These are phyloP conservation scores for Lagorchestes hirsutus DNA, from an alignment of 2,797 vertebrate genomes.

Conservation along the genomic window DNA sequence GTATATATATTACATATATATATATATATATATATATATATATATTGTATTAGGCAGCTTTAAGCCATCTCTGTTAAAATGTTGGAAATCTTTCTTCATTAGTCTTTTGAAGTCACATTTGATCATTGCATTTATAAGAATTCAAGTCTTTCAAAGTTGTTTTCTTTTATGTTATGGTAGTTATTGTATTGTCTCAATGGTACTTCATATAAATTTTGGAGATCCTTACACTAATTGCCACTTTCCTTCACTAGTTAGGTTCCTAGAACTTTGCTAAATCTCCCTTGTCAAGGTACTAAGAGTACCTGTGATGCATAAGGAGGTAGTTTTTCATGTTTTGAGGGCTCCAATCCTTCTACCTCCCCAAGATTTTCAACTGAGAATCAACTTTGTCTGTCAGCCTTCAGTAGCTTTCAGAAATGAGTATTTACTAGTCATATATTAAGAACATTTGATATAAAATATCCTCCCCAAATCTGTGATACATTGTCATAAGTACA, in stretches of 20 bases:
- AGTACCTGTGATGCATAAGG: not conserved
- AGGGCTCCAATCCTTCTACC: not conserved
- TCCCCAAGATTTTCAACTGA: not conserved
- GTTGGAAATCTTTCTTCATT: not conserved
- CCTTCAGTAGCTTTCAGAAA: not conserved
- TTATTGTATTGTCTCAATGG: slow-evolving; percentile 4
- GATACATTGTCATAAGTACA: not conserved
- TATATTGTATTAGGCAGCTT: not conserved
- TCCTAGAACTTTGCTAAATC: not conserved
- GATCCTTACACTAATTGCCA: not conserved
- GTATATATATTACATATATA: too few species aligned
- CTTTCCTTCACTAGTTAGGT: not conserved
- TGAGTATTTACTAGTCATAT: not conserved
- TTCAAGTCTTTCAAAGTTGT: not conserved
- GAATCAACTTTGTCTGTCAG: not conserved
- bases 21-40: too few species aligned
- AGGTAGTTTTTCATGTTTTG: not conserved
- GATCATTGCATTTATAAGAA: not conserved
- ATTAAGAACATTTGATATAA: not conserved
- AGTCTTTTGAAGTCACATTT: not conserved
- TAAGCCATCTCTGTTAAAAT: not conserved
- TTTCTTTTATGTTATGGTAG: not conserved
- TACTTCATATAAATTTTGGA: slow-evolving; percentile 34
- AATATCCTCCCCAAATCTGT: not conserved
- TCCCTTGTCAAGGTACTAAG: not conserved